Evolutionary conservation across 1,140 invertebrate genomes (phyloP).

Genomic region (Diprion similis): DNA sequence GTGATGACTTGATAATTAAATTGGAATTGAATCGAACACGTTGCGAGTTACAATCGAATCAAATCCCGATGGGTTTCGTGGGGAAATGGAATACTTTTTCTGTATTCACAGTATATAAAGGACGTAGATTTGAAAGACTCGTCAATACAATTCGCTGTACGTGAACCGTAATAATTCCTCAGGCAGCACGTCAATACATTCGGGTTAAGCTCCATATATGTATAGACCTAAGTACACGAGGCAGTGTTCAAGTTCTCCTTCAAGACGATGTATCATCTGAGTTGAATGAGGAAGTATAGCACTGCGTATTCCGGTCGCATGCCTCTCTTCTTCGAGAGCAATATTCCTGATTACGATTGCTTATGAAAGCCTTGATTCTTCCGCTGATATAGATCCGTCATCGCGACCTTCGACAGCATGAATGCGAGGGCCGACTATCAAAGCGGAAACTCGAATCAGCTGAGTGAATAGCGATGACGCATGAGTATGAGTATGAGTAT

Average conservation of each 20-base stretch:
- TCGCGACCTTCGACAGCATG: slow-evolving; percentile 12
- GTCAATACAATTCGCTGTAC: neutral
- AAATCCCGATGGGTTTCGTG: neutral
- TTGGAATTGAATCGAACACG: slow-evolving; percentile 1
- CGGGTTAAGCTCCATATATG: neutral
- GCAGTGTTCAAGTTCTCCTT: neutral
- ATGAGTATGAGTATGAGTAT: neutral
- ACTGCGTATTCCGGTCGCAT: neutral
- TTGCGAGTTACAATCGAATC: neutral
- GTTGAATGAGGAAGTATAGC: neutral
- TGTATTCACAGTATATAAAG: neutral
- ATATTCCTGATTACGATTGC: slow-evolving; percentile 21
- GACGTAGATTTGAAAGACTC: neutral
- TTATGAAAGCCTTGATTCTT: slow-evolving; percentile 36
- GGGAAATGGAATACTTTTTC: neutral
- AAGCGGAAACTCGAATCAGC: slow-evolving; percentile 32
- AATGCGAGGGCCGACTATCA: slow-evolving; percentile 6
- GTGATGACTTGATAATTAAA: neutral
- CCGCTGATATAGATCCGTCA: slow-evolving; percentile 13
- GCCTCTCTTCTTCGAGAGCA: slow-evolving; percentile 10
- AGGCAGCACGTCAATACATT: neutral
- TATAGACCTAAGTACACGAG: neutral
- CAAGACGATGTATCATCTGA: slow-evolving; percentile 6
- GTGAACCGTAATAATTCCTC: neutral
- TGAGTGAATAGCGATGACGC: slow-evolving; percentile 31